Evolutionary conservation across 2,797 vertebrate genomes (phyloP).

Genomic region (Phrynocephalus guinanensis): DNA sequence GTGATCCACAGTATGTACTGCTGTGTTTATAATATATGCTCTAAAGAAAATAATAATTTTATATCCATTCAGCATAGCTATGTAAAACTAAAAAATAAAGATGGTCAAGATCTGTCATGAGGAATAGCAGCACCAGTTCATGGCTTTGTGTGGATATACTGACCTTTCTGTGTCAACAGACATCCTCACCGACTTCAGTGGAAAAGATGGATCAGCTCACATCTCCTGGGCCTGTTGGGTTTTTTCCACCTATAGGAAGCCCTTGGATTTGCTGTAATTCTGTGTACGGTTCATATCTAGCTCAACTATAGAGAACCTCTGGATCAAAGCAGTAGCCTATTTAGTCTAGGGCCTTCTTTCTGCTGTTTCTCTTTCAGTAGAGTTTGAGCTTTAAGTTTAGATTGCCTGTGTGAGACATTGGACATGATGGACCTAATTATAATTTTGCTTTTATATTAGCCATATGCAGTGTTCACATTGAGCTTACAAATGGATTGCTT

Average conservation of each 20-base stretch:
- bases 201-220: neutral
- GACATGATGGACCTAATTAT: neutral
- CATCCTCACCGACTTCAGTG: neutral
- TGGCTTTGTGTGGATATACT: neutral
- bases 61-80: neutral
- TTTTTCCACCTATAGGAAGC: neutral
- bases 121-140: neutral
- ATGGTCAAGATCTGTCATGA: neutral
- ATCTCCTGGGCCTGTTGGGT: neutral
- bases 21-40: neutral
- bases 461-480: neutral
- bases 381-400: neutral
- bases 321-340: neutral
- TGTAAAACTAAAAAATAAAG: neutral
- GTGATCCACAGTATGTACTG: slow-evolving; percentile 91
- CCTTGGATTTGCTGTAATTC: neutral
- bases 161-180: neutral
- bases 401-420: neutral
- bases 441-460: neutral
- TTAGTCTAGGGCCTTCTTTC: neutral
- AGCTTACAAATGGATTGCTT: neutral
- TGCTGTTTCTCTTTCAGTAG: neutral
- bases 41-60: neutral
- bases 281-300: neutral
- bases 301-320: neutral